Evolutionary conservation across 2,797 vertebrate genomes (phyloP).

Genomic region (Cercopithecus diana): DNA sequence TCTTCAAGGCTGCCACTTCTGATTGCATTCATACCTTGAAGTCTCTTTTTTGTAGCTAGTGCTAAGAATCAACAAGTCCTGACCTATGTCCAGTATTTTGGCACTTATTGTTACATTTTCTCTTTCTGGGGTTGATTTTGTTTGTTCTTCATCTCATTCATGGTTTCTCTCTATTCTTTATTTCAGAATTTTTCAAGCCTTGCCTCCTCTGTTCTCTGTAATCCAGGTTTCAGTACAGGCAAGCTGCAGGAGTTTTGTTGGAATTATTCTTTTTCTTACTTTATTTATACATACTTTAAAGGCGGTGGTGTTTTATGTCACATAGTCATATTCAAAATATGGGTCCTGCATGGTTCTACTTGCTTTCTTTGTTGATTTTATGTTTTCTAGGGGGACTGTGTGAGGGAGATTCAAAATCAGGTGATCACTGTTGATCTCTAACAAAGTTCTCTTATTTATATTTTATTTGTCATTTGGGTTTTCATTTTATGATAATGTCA

Average conservation of each 20-base stretch:
- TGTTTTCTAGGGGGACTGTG: neutral
- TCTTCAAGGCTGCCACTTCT: neutral
- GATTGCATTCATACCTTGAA: neutral
- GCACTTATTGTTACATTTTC: neutral
- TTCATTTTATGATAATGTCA: neutral
- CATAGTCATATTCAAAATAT: neutral
- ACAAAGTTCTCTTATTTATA: neutral
- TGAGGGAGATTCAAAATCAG: neutral
- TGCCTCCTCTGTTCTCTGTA: neutral
- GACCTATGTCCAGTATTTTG: neutral
- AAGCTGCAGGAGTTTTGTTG: neutral
- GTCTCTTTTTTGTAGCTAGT: neutral
- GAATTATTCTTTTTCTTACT: neutral
- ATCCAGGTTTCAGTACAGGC: neutral
- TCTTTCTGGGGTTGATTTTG: neutral
- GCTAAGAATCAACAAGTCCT: neutral
- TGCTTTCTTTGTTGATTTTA: neutral
- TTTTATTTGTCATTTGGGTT: neutral
- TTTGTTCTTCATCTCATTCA: neutral
- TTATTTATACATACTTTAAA: neutral
- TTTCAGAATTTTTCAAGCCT: neutral
- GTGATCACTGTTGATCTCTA: neutral
- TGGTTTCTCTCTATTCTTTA: neutral
- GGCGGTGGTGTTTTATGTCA: neutral
- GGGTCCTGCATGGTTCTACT: neutral